A percentile compares a stretch with the other conserved stretches of the same genome.
Evolutionary conservation across 2,113 vertebrate species (phyloP).

Genomic region (Columbina picui): DNA sequence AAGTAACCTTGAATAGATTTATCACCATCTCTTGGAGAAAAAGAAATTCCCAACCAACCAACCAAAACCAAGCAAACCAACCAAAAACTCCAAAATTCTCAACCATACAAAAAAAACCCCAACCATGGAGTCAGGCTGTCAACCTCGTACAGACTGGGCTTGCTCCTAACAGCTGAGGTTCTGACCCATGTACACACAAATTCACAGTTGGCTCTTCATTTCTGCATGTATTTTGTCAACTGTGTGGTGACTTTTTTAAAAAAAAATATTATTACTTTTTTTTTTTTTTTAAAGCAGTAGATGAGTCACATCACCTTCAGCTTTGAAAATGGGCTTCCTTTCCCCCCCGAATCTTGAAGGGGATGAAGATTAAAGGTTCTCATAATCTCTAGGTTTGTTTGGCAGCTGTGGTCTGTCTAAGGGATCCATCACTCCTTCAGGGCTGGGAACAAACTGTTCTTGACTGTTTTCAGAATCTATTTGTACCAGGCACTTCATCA

Average conservation of each 20-base stretch:
- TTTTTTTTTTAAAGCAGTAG: neutral
- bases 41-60: neutral
- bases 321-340: neutral
- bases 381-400: neutral
- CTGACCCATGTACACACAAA: neutral
- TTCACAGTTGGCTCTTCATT: neutral
- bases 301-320: slow-evolving; percentile 4
- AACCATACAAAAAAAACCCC: neutral
- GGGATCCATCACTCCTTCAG: slow-evolving; percentile 17
- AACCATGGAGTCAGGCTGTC: neutral
- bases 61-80: neutral
- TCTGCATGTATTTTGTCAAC: slow-evolving; percentile 51
- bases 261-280: too few relatives aligned
- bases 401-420: neutral
- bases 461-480: slow-evolving; percentile 58
- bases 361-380: slow-evolving; percentile 9
- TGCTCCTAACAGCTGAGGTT: neutral
- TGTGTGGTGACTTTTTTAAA: neutral
- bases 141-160: neutral
- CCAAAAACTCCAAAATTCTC: neutral
- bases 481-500: slow-evolving; percentile 12
- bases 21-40: neutral
- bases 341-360: neutral
- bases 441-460: slow-evolving; percentile 49
- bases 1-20: neutral